phyloP scores from a whole-genome alignment of 2,113 vertebrate species.

The Bubalus kerabau region DNA sequence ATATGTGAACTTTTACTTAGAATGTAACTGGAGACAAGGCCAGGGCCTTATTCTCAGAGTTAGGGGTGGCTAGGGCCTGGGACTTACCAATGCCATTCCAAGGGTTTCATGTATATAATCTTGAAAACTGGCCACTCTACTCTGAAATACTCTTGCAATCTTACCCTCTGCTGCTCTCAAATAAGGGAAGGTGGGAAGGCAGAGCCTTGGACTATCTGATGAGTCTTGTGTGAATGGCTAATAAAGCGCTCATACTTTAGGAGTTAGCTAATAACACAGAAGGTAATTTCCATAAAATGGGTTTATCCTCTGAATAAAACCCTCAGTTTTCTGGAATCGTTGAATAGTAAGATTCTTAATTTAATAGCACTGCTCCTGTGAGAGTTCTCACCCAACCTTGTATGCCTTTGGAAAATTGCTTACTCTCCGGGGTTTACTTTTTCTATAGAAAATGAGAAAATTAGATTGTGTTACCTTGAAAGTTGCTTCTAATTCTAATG shows the following conservation, averaged over 20 bases:
- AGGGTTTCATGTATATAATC: fast-evolving
- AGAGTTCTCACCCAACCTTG: background rate
- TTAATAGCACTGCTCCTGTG: background rate
- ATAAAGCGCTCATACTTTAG: fast-evolving
- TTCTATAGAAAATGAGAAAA: background rate
- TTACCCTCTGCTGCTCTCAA: background rate
- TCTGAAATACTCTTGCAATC: background rate
- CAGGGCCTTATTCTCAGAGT: background rate
- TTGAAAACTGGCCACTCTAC: background rate
- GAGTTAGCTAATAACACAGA: background rate
- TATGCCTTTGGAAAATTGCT: background rate
- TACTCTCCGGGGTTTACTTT: background rate
- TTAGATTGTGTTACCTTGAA: background rate
- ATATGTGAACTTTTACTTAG: background rate
- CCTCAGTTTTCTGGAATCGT: background rate
- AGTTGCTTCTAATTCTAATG: background rate
- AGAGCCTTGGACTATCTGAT: too few relatives aligned
- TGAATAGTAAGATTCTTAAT: background rate
- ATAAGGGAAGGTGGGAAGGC: background rate
- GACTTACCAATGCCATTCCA: background rate
- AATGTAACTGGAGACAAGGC: background rate
- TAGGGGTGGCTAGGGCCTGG: background rate
- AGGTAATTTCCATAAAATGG: background rate
- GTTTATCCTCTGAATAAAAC: background rate
- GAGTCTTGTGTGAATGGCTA: background rate